These are phyloP conservation scores for Stegodyphus dumicola DNA, from an alignment of 1,140 invertebrate genomes.

Conservation along the genomic window DNA sequence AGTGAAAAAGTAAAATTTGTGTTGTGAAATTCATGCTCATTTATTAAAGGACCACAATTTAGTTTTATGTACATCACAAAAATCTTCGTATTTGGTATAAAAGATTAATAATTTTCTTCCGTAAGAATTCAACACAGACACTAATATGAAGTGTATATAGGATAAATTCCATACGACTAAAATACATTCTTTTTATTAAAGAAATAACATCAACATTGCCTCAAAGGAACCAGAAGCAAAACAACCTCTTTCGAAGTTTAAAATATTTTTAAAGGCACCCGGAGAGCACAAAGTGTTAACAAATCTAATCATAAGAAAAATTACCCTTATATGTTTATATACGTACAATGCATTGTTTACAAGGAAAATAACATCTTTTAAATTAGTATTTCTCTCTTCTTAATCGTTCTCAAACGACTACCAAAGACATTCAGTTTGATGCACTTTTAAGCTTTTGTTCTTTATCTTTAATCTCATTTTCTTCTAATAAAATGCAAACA, in stretches of 20 bases:
- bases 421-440: no score
- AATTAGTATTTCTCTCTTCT: no score
- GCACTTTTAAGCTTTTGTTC: no score
- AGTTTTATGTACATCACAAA: constrained; percentile 43
- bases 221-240: constrained; percentile 23
- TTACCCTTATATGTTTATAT: no score
- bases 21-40: neutral
- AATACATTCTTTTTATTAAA: constrained; percentile 21
- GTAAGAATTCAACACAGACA: constrained; percentile 28
- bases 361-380: no score
- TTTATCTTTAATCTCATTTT: no score
- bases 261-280: constrained; percentile 13
- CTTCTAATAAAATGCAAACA: no score
- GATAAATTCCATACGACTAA: constrained; percentile 27
- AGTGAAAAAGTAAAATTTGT: neutral
- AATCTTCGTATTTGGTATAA: constrained; percentile 40
- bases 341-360: no score
- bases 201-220: constrained; percentile 26
- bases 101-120: constrained; percentile 1
- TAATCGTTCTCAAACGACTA: no score
- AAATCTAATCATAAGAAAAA: no score
- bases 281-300: no score
- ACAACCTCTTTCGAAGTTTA: neutral
- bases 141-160: neutral
- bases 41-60: constrained; percentile 16